A percentile compares a stretch with the other conserved stretches of the same genome.
These are phyloP conservation scores for Colostygia pectinataria DNA, from an alignment of 2,888 invertebrate genomes.

Conservation along the genomic window DNA sequence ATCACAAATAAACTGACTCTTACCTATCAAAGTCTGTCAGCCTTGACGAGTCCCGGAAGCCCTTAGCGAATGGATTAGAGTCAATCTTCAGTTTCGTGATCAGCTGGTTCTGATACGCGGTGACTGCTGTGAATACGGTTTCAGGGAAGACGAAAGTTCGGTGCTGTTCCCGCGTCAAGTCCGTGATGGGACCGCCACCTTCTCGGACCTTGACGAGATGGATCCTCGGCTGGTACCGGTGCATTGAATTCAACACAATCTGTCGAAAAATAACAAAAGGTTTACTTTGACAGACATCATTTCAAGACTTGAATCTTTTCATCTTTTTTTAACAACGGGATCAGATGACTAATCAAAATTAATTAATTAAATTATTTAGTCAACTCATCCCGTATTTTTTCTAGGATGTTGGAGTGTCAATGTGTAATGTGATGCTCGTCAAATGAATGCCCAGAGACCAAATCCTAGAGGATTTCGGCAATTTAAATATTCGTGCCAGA, in stretches of 20 bases:
- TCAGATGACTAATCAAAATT: too few species aligned
- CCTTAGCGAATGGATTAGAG: conserved; percentile 99
- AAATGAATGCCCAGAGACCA: too few species aligned
- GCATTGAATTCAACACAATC: conserved; percentile 99
- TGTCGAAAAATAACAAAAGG: conserved; percentile 74
- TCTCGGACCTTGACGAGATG: conserved; percentile 92
- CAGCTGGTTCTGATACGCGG: conserved; percentile 99
- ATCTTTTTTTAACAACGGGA: too few species aligned
- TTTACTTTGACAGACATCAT: neutral
- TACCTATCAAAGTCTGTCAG: conserved; percentile 96
- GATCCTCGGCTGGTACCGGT: conserved; percentile 98
- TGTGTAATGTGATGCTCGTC: too few species aligned
- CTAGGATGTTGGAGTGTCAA: too few species aligned
- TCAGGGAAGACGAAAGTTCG: conserved; percentile 98
- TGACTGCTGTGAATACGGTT: conserved; percentile 99
- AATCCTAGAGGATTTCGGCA: neutral
- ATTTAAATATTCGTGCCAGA: conserved; percentile 11
- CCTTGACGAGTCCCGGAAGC: conserved; percentile 97
- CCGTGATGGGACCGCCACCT: conserved; percentile 88
- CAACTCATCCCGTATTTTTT: too few species aligned
- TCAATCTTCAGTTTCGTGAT: conserved; percentile 99
- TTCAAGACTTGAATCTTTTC: neutral
- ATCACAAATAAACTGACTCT: conserved; percentile 34
- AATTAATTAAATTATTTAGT: too few species aligned
- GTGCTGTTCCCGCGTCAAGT: conserved; percentile 95